phyloP scores from a whole-genome alignment of 64 coral and sea anemone genomes.

The Exaiptasia diaphana region DNA sequence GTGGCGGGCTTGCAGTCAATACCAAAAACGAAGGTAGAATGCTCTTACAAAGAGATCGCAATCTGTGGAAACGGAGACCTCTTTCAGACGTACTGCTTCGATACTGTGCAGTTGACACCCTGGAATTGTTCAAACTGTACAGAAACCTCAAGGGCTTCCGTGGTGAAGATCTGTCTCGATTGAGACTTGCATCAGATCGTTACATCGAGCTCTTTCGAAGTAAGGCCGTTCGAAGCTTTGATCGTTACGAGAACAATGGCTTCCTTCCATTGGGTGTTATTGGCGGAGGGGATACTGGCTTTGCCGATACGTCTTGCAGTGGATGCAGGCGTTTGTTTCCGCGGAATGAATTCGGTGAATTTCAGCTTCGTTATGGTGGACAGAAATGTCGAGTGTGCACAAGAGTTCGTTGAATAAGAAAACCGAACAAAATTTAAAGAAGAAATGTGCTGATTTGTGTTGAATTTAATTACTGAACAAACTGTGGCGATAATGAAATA shows the following conservation, averaged over 20 bases:
- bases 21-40: constrained; percentile 15
- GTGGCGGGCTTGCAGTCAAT: neutral
- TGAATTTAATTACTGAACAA: no score
- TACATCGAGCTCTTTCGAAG: constrained; percentile 45
- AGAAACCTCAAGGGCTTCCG: constrained; percentile 12
- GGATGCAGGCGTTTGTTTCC: no score
- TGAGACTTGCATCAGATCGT: constrained; percentile 42
- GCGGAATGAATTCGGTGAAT: no score
- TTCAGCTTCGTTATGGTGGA: no score
- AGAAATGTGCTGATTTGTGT: no score
- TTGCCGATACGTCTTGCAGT: no score
- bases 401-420: no score
- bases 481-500: no score
- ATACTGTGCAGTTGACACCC: constrained; percentile 37
- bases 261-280: no score
- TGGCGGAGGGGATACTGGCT: no score
- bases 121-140: constrained; percentile 28
- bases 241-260: constrained; percentile 58
- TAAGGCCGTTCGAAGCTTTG: constrained; percentile 6
- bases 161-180: neutral
- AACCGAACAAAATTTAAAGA: no score
- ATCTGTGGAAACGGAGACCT: constrained; percentile 34
- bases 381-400: no score
- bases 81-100: neutral
- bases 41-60: neutral